Percentiles rank a stretch among this genome's conserved stretches.
phyloP scores from a whole-genome alignment of 2,888 invertebrate genomes.

The Notocelia uddmanniana region DNA sequence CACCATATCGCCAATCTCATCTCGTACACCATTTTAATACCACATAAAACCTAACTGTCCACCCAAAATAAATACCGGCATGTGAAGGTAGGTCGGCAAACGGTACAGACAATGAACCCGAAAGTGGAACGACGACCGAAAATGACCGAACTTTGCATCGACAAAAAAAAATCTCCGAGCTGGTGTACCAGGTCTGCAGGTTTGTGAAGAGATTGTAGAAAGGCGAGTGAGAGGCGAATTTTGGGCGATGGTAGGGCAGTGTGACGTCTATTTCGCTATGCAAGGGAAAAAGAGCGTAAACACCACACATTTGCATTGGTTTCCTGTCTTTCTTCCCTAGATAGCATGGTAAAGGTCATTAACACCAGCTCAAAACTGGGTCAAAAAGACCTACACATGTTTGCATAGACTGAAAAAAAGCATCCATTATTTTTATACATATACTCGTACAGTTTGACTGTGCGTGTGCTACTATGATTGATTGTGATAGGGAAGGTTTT shows the following conservation, averaged over 20 bases:
- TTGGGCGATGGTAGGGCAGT: conserved; percentile 47
- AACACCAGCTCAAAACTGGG: conserved; percentile 16
- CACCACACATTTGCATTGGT: background rate
- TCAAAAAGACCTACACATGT: conserved; percentile 24
- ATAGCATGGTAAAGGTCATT: conserved; percentile 14
- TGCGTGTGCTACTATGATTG: background rate
- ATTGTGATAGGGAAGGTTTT: background rate
- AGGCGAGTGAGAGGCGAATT: conserved; percentile 62
- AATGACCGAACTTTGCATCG: conserved; percentile 63
- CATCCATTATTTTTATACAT: background rate
- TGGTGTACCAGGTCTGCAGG: conserved; percentile 77
- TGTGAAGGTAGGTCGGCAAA: conserved; percentile 83
- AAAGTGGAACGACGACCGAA: conserved; percentile 73
- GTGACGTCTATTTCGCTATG: conserved; percentile 28
- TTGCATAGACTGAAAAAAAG: background rate
- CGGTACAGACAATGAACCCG: conserved; percentile 78
- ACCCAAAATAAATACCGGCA: conserved; percentile 74
- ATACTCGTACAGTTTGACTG: background rate
- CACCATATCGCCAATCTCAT: conserved; percentile 68
- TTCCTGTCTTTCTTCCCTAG: background rate
- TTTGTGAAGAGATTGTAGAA: conserved; percentile 73
- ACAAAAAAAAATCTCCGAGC: conserved; percentile 68
- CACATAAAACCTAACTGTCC: conserved; percentile 79
- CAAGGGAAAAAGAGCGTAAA: conserved; percentile 9
- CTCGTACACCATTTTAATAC: conserved; percentile 77